These are phyloP conservation scores for Allobates femoralis DNA, from an alignment of 2,797 vertebrate genomes.

Conservation along the genomic window DNA sequence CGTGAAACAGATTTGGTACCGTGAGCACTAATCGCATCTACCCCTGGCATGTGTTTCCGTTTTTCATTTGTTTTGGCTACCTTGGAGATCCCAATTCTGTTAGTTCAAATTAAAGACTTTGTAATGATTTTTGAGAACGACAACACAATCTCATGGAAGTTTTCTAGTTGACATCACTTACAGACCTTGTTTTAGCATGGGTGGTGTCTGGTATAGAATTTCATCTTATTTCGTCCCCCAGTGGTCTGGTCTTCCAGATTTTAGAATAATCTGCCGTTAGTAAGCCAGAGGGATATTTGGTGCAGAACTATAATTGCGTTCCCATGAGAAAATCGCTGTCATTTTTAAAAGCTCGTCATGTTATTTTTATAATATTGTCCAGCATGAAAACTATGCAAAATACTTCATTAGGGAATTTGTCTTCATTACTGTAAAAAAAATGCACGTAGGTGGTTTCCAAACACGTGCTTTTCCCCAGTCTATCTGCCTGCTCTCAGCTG, in stretches of 20 bases:
- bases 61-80: constrained; percentile 16
- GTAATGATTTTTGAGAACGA: constrained; percentile 34
- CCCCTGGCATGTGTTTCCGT: neutral
- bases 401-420: too few species aligned
- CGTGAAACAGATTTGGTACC: neutral
- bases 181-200: neutral
- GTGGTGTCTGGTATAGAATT: constrained; percentile 8
- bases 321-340: constrained; percentile 8
- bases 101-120: constrained; percentile 23
- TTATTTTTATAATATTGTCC: too few species aligned
- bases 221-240: constrained; percentile 2
- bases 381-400: too few species aligned
- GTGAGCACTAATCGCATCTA: neutral
- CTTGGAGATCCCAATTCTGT: constrained; percentile 9
- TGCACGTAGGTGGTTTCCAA: too few species aligned
- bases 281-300: constrained; percentile 22
- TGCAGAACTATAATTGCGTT: neutral
- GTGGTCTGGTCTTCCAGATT: constrained; percentile 34
- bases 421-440: too few species aligned
- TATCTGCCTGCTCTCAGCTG: too few species aligned
- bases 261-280: neutral
- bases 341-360: neutral
- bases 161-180: constrained; percentile 32
- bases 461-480: too few species aligned
- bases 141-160: neutral